A percentile compares a stretch with the other conserved stretches of the same genome.
These are phyloP conservation scores for Romanogobio albipinnatus DNA, from an alignment of 2,113 vertebrate species.

Conservation along the genomic window DNA sequence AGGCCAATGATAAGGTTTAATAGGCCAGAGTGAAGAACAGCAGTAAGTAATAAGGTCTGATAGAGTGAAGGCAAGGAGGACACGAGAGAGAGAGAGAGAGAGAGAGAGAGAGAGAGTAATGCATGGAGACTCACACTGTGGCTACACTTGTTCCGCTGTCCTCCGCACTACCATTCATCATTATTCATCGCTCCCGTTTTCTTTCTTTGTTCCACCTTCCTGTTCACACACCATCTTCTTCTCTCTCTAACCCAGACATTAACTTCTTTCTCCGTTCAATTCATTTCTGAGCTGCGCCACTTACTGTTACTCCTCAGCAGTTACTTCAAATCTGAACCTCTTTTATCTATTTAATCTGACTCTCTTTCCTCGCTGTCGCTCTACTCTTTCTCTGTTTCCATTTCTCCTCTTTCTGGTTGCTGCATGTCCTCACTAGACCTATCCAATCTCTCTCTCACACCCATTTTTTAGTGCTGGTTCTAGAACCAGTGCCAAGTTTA, in stretches of 20 bases:
- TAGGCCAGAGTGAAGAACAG: conserved; percentile 54
- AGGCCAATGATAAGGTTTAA: conserved; percentile 59
- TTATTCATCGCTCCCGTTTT: conserved; percentile 47
- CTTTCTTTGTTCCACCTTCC: conserved; percentile 27
- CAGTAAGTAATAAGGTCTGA: conserved; percentile 57
- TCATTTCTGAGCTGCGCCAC: conserved; percentile 7
- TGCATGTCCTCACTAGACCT: neutral
- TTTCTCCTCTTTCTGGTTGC: neutral
- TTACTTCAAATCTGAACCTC: conserved; percentile 9
- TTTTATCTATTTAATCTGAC: conserved; percentile 33
- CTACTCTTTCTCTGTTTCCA: conserved; percentile 25
- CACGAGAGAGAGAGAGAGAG: conserved; percentile 31
- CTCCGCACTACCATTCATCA: conserved; percentile 49
- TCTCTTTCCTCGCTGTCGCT: neutral
- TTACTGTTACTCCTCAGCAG: conserved; percentile 10
- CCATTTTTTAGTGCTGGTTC: neutral
- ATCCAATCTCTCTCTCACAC: neutral
- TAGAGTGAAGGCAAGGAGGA: conserved; percentile 48
- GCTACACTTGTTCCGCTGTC: conserved; percentile 54
- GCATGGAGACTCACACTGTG: conserved; percentile 34
- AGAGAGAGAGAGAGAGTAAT: conserved; percentile 33
- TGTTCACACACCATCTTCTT: conserved; percentile 3
- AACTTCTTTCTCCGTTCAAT: conserved; percentile 22
- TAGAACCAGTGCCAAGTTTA: neutral
- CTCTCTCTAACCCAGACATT: conserved; percentile 34